phyloP scores from a whole-genome alignment of 2,888 invertebrate species.

The Alloplasta piceator region DNA sequence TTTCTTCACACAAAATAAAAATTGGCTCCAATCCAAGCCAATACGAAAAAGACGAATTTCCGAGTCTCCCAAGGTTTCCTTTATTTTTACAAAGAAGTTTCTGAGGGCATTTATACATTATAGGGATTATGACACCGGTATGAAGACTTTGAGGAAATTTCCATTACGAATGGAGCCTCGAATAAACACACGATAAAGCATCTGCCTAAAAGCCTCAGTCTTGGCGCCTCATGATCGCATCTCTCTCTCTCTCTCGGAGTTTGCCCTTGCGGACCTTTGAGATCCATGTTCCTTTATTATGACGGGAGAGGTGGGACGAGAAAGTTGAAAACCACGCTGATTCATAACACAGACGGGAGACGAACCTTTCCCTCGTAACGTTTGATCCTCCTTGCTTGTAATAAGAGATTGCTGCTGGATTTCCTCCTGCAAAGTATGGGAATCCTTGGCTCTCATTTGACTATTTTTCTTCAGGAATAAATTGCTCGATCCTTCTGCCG shows the following conservation, averaged over 20 bases:
- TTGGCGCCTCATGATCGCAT: slow-evolving; percentile 54
- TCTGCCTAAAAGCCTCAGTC: slow-evolving; percentile 48
- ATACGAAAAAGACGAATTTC: slow-evolving; percentile 3
- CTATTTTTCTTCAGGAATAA: background rate
- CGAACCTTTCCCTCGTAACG: slow-evolving; percentile 8
- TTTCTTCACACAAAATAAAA: too few relatives aligned
- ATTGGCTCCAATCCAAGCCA: too few relatives aligned
- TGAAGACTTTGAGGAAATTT: slow-evolving; percentile 20
- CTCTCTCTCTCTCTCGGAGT: slow-evolving; percentile 28
- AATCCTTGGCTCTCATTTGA: slow-evolving; percentile 33
- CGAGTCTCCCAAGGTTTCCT: background rate
- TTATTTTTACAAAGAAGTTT: background rate
- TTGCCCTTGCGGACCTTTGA: slow-evolving; percentile 37
- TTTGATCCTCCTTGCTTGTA: slow-evolving; percentile 64
- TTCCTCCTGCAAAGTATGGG: slow-evolving; percentile 38
- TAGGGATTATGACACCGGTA: background rate
- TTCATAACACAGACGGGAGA: slow-evolving; percentile 48
- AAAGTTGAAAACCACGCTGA: slow-evolving; percentile 49
- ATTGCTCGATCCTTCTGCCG: too few relatives aligned
- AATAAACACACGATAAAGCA: slow-evolving; percentile 27
- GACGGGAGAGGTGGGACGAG: slow-evolving; percentile 4
- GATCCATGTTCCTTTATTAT: slow-evolving; percentile 33
- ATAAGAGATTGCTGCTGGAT: slow-evolving; percentile 57
- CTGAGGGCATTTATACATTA: background rate
- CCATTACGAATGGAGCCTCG: slow-evolving; percentile 45